Base-by-base conservation (phyloP, 2,113 vertebrate species). In the Struthio camelus region DNA sequence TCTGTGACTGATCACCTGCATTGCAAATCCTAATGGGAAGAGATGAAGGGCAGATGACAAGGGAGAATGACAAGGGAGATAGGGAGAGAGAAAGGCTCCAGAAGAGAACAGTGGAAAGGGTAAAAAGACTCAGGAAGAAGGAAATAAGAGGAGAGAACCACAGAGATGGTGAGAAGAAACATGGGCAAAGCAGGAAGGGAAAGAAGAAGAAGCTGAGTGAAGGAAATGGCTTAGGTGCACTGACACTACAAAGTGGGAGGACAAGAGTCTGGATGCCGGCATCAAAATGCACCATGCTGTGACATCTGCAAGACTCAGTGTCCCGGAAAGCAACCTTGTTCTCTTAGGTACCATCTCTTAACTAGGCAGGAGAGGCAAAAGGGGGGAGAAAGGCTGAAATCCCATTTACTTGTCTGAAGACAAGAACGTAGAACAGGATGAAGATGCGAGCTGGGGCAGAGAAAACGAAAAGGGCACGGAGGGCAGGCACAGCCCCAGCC, bases 1-100 rank as follows among this genome's bases (percentile, higher is more conserved):
- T 88, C 86, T 92, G 95, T 97, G 96, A 98, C 84, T 67, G 97
- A 98, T 98, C 96, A 96, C 93, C 93, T 94, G 83, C 88, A 67
- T 93, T 73, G 85, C 80, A 95, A 86, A 96, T 91, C 93, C 93
- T 88, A 93, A 95, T 59, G 84, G 93, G 93, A 64, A 94, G 94
- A 93, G 92, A 96, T 94, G 88, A 89, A 89, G 94, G 82, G 71
- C 90, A 27, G 50, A 50, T 77, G 94, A 90, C 77, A 82, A 80
- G 85, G 56, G 80, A 95, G 89, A 96, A 88, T 66, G 97, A 95
- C 93, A 95, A 88, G 93, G 94, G 58, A 94, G 40, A 20, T 54
- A 85, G 58, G 75, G 71, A 73, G 44, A 48, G 14, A 90, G 44
- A 80, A 90, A 38, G n/a, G 85, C 50, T 90, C 50, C 3, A 2